Evolutionary conservation across 2,888 invertebrate species (phyloP), one percentile per base, ranked within the genome.

Genomic region (Mechanitis mazaeus): DNA sequence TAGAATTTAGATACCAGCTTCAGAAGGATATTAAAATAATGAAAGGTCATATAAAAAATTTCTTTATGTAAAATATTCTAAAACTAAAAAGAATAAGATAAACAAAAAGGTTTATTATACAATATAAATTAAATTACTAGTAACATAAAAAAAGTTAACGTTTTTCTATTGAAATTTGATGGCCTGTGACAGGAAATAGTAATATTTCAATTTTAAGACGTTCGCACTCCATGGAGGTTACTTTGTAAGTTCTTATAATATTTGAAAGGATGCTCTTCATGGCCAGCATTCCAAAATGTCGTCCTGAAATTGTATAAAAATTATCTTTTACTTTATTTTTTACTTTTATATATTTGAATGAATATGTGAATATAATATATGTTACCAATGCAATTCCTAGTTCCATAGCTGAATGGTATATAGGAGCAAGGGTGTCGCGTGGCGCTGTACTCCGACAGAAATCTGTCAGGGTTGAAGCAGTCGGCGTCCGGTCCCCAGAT

Each of bases 391-490:
- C 91, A 91, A 72, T 91, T 90, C 65, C 91, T 82, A 1, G 78
- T 70, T 3, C 91, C 91, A 59, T 78, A 76, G 64, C 91, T 89
- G 65, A 91, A 91, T 0, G 91, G 88, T 68, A 91, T 76, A 69
- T 74, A 91, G 11, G 90, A 78, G 63, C 87, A 90, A 1, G 90
- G 89, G 68, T 89, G 89, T 59, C 90, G 74, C 47, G 78, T 72
- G 1, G 75, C 74, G 28, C 76, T 78, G 68, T 84, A 81, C 70
- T 93, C 91, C 0, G 91, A 90, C 38, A 91, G 73, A 73, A 93
- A 93, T 60, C 93, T 75, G 69, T 93, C 92, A 0, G 93, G 93
- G 66, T 91, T 81, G 76, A 93, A 93, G 58, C 74, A 76, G 56
- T 91, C 84, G 0, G 92, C 92, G 64, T 93, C 88, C 0, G 91